phyloP scores from a whole-genome alignment of 2,113 vertebrate species.

The Alethe castanea region DNA sequence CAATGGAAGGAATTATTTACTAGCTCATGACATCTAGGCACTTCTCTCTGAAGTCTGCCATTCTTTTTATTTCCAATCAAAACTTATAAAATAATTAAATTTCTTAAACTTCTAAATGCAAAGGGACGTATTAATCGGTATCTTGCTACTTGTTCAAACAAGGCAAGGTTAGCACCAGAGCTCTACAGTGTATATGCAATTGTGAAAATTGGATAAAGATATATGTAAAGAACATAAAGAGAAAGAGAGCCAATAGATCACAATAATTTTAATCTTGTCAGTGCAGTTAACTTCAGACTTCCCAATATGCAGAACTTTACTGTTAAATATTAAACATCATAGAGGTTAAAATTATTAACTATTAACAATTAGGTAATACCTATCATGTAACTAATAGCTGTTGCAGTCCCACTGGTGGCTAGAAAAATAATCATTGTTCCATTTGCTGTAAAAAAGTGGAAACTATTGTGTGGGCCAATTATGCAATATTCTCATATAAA shows the following conservation, averaged over 20 bases:
- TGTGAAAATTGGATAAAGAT: not conserved
- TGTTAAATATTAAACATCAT: not conserved
- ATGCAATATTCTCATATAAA: not conserved
- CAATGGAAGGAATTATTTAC: not conserved
- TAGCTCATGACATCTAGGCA: not conserved
- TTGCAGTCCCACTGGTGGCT: not conserved
- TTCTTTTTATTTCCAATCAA: not conserved
- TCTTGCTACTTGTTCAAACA: not conserved
- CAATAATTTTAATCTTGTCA: not conserved
- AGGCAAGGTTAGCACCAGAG: not conserved
- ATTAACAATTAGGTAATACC: not conserved
- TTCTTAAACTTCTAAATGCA: not conserved
- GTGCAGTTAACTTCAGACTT: not conserved
- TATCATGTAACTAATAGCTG: not conserved
- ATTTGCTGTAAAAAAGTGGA: not conserved
- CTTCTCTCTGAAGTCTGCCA: not conserved
- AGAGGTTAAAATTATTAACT: not conserved
- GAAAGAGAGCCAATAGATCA: not conserved
- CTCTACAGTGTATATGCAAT: not conserved
- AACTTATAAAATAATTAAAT: not conserved
- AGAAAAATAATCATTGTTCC: not conserved
- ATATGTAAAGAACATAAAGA: not conserved
- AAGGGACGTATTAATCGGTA: not conserved
- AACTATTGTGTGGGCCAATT: not conserved
- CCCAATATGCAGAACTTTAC: not conserved